Evolutionary conservation across 2,113 vertebrate species (phyloP).

Genomic region (Sminthopsis crassicaudata): DNA sequence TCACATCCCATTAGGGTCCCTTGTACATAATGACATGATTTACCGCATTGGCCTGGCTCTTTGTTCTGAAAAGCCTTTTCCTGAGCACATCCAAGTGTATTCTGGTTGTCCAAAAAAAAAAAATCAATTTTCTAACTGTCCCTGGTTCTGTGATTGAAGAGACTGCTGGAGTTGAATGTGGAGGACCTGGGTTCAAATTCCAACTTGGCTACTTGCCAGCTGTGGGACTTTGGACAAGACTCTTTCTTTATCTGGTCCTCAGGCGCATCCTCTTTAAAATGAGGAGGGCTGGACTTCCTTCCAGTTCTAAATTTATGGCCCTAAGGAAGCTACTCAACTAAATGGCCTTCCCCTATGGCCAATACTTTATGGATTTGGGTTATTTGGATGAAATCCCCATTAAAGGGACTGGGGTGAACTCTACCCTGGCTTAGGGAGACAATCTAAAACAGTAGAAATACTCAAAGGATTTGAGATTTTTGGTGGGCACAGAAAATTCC

Average conservation of each 20-base stretch:
- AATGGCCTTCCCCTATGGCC: not conserved
- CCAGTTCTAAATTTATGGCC: not conserved
- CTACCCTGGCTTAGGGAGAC: not conserved
- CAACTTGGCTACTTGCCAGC: not conserved
- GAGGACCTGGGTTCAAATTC: not conserved
- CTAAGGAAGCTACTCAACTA: not conserved
- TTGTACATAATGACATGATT: not conserved
- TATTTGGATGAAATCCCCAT: not conserved
- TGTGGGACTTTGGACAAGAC: not conserved
- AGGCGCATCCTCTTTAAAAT: not conserved
- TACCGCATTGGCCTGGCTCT: not conserved
- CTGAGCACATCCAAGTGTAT: not conserved
- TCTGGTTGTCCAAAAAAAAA: not conserved
- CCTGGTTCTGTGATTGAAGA: not conserved
- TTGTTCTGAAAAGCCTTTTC: not conserved
- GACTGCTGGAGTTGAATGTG: not conserved
- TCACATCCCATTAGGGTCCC: slow-evolving; percentile 19
- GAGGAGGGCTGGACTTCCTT: not conserved
- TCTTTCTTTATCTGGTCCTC: not conserved
- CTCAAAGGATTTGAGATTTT: not conserved
- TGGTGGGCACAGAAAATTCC: not conserved
- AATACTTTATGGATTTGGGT: not conserved
- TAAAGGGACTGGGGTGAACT: not conserved
- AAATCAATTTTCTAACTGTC: not conserved
- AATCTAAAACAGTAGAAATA: not conserved